Evolutionary conservation across 37 sponge, comb jelly and placozoan genomes (phyloP).

Genomic region (Crambe crambe): DNA sequence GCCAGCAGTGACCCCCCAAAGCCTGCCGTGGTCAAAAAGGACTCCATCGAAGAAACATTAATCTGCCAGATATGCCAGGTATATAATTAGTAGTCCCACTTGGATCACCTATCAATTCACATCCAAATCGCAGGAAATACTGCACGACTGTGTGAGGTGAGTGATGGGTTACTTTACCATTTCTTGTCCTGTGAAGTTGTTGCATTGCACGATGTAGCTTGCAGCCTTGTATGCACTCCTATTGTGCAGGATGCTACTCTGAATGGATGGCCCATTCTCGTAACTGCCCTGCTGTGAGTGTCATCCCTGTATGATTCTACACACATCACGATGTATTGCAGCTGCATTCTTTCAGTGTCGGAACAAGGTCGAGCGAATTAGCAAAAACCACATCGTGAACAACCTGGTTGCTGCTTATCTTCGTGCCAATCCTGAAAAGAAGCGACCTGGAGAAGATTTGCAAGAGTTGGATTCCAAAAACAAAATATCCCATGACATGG

Average conservation of each 20-base stretch:
- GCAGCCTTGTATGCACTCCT: constrained; percentile 94
- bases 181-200: background rate
- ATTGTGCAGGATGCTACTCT: constrained; percentile 95
- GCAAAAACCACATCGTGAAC: constrained; percentile 89
- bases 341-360: constrained; percentile 66
- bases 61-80: constrained; percentile 90
- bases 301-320: background rate
- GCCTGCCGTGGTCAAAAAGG: constrained; percentile 28
- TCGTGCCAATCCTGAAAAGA: constrained; percentile 82
- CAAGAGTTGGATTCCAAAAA: constrained; percentile 84
- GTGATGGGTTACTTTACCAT: background rate
- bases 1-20: constrained; percentile 4
- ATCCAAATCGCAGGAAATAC: constrained; percentile 73
- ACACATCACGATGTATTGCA: background rate
- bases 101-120: background rate
- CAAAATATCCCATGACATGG: constrained; percentile 88
- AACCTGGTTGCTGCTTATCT: constrained; percentile 86
- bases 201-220: constrained; percentile 37
- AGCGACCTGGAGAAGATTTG: constrained; percentile 76
- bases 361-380: constrained; percentile 63
- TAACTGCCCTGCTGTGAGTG: constrained; percentile 81
- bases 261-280: constrained; percentile 88
- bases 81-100: background rate
- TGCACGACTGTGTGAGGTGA: constrained; percentile 82
- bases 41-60: constrained; percentile 71